Percentiles rank a stretch among this genome's conserved stretches.
These are phyloP conservation scores for Zaprionus capensis DNA, from an alignment of 1,140 invertebrate species.

Conservation along the genomic window DNA sequence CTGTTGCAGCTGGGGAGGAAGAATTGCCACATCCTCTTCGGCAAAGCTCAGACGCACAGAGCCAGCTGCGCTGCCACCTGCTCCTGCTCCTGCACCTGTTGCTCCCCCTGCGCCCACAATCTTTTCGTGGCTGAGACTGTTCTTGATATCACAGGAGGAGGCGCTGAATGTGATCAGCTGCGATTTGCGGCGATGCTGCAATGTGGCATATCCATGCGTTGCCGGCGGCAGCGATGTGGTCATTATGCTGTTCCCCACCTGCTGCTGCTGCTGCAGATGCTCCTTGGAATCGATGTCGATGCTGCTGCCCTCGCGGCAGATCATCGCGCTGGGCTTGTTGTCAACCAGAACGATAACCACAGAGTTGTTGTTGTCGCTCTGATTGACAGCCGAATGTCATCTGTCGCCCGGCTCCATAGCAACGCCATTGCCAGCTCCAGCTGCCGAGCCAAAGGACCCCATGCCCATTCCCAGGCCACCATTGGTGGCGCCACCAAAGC, in stretches of 20 bases:
- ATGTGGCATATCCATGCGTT: conserved; percentile 68
- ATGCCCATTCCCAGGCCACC: conserved; percentile 52
- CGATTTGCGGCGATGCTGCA: conserved; percentile 77
- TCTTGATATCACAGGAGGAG: conserved; percentile 81
- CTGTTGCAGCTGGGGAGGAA: conserved; percentile 35
- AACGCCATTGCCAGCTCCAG: conserved; percentile 8
- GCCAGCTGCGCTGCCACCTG: conserved; percentile 49
- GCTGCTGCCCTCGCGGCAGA: conserved; percentile 79
- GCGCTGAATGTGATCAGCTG: conserved; percentile 82
- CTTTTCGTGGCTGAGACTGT: conserved; percentile 81
- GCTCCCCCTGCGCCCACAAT: conserved; percentile 46
- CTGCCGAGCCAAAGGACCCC: conserved; percentile 63
- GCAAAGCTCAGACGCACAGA: conserved; percentile 75
- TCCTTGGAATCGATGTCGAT: conserved; percentile 66
- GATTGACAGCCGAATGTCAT: conserved; percentile 84
- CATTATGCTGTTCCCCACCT: conserved; percentile 15
- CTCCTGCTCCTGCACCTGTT: conserved; percentile 5
- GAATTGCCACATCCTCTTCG: conserved; percentile 81
- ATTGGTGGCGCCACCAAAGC: conserved; percentile 37
- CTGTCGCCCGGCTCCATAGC: conserved; percentile 62
- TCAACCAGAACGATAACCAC: conserved; percentile 84
- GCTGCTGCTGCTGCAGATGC: conserved; percentile 24
- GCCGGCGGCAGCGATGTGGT: conserved; percentile 30
- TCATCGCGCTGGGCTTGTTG: conserved; percentile 83
- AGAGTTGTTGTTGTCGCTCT: conserved; percentile 84